Conservation (phyloP, 2,113 vertebrate genomes). For the Glaucidium brasilianum region DNA sequence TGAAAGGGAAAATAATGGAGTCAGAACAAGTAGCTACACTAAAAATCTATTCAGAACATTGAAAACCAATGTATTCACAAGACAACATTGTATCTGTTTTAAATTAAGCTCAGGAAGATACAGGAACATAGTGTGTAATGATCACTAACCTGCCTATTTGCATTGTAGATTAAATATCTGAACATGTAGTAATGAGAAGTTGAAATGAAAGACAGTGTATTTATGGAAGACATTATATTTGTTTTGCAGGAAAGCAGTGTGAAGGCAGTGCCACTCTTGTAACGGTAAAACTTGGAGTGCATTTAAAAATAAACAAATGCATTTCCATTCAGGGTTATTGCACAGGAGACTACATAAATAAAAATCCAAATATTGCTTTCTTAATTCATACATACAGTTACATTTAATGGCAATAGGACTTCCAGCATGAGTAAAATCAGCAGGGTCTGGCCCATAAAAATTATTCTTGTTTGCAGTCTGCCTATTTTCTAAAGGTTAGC, state of each 20-base stretch:
- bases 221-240: constrained; percentile 34
- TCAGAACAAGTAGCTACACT: constrained; percentile 58
- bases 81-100: constrained; percentile 12
- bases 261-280: constrained; percentile 1
- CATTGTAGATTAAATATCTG: constrained; percentile 33
- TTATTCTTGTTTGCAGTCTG: constrained; percentile 46
- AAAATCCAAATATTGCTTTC: constrained; percentile 2
- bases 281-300: constrained; percentile 16
- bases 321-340: constrained; percentile 13
- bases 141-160: constrained; percentile 37
- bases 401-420: constrained; percentile 11
- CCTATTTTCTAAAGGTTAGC: constrained; percentile 1
- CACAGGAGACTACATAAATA: constrained; percentile 37
- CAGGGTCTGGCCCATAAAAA: constrained; percentile 23
- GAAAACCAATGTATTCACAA: constrained; percentile 26
- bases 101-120: constrained; percentile 27
- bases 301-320: constrained; percentile 43
- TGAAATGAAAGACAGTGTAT: background rate
- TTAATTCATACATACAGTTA: constrained; percentile 36
- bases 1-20: constrained; percentile 64
- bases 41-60: constrained; percentile 63
- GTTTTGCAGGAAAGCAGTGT: constrained; percentile 35
- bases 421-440: constrained; percentile 12
- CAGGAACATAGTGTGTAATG: background rate
- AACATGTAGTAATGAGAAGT: constrained; percentile 43